Conservation (phyloP, 2,797 vertebrate genomes). For the Lagodon rhomboides region DNA sequence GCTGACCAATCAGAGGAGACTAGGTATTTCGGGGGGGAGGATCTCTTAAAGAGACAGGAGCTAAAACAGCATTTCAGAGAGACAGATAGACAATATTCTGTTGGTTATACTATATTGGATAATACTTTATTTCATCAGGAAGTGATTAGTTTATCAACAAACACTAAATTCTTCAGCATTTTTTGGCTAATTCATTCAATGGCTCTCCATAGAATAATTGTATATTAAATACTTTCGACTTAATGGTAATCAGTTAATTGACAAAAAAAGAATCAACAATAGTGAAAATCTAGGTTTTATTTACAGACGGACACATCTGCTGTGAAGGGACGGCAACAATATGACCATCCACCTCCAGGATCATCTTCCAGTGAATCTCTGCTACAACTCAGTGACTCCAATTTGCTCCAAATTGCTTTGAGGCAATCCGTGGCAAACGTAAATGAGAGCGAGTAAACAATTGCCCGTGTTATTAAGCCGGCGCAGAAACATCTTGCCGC, state of each 20-base stretch:
- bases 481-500: constrained; percentile 45
- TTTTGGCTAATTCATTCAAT: too few species aligned
- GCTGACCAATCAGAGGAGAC: too few species aligned
- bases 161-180: too few species aligned
- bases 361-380: constrained; percentile 36
- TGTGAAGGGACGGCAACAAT: constrained; percentile 18
- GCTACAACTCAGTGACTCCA: constrained; percentile 54
- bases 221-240: background rate
- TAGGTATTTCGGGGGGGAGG: too few species aligned
- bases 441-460: constrained; percentile 63
- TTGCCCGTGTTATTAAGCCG: constrained; percentile 52
- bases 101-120: too few species aligned
- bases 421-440: constrained; percentile 47
- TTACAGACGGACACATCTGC: background rate
- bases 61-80: too few species aligned
- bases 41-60: too few species aligned
- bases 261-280: background rate
- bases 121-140: too few species aligned
- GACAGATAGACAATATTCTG: too few species aligned
- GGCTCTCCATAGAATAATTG: background rate
- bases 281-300: background rate
- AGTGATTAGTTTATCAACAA: background rate
- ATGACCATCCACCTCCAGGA: constrained; percentile 37
- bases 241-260: background rate
- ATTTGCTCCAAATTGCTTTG: constrained; percentile 64